These are phyloP conservation scores for Erebia aethiops DNA, from an alignment of 2,888 invertebrate species.

Conservation along the genomic window DNA sequence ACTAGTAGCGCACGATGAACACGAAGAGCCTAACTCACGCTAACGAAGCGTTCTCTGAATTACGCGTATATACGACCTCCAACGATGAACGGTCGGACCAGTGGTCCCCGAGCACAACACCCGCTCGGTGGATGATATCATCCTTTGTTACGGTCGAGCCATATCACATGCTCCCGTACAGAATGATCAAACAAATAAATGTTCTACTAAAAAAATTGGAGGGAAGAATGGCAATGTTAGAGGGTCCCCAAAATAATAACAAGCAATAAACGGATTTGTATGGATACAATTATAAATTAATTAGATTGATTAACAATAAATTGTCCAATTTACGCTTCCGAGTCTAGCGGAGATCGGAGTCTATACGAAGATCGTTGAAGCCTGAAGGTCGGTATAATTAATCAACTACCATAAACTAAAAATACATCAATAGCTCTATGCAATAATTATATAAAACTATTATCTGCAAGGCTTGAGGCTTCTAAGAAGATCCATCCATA, in stretches of 20 bases:
- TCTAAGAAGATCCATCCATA: constrained; percentile 2
- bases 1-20: no score
- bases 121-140: no score
- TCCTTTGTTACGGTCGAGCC: no score
- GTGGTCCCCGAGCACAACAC: no score
- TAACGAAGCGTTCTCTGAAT: no score
- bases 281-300: not conserved
- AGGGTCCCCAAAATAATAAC: not conserved
- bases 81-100: no score
- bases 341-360: not conserved
- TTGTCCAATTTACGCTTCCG: not conserved
- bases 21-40: no score
- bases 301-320: not conserved
- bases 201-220: no score
- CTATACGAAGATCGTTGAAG: not conserved
- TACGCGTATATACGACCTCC: no score
- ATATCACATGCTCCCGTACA: no score
- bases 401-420: not conserved
- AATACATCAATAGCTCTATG: constrained; percentile 12
- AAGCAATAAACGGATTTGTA: not conserved
- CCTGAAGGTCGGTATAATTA: constrained; percentile 8
- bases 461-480: constrained; percentile 1
- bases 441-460: constrained; percentile 10
- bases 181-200: no score
- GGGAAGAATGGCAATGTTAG: not conserved